A percentile compares a stretch with the other conserved stretches of the same genome.
Conservation (phyloP, 1,140 invertebrate species). For the Zaprionus davidi region DNA sequence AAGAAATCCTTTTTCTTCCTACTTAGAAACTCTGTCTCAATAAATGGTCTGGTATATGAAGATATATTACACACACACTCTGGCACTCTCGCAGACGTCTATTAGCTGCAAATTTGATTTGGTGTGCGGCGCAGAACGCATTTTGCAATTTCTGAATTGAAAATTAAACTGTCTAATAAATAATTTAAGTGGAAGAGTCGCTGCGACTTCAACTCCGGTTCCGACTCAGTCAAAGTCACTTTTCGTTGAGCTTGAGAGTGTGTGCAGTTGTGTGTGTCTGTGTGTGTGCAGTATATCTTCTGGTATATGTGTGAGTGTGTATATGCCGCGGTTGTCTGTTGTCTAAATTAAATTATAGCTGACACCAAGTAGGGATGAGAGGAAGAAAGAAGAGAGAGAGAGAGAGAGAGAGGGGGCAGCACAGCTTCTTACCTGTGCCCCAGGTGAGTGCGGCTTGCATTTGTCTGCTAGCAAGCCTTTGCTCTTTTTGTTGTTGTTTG, state of each 20-base stretch:
- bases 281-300: slow-evolving; percentile 23
- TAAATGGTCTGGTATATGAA: background rate
- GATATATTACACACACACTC: background rate
- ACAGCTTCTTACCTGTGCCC: background rate
- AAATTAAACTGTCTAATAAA: slow-evolving; percentile 58
- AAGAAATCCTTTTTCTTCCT: background rate
- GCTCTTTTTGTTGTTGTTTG: slow-evolving; percentile 2
- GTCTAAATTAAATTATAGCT: slow-evolving; percentile 61
- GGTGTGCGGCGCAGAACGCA: slow-evolving; percentile 12
- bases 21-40: background rate
- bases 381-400: background rate
- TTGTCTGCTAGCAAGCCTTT: slow-evolving; percentile 28
- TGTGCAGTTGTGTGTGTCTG: background rate
- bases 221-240: slow-evolving; percentile 23
- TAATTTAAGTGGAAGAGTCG: slow-evolving; percentile 47
- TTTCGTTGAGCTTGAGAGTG: slow-evolving; percentile 16
- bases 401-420: background rate
- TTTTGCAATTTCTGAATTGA: slow-evolving; percentile 46
- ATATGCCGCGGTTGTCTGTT: slow-evolving; percentile 40
- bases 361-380: slow-evolving; percentile 18
- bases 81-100: background rate
- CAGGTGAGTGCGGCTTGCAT: slow-evolving; percentile 38
- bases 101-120: slow-evolving; percentile 33
- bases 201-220: slow-evolving; percentile 5
- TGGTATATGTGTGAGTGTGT: slow-evolving; percentile 11